These are phyloP conservation scores for Minunthozetes semirufus DNA, from an alignment of 2,888 invertebrate species.

Conservation along the genomic window DNA sequence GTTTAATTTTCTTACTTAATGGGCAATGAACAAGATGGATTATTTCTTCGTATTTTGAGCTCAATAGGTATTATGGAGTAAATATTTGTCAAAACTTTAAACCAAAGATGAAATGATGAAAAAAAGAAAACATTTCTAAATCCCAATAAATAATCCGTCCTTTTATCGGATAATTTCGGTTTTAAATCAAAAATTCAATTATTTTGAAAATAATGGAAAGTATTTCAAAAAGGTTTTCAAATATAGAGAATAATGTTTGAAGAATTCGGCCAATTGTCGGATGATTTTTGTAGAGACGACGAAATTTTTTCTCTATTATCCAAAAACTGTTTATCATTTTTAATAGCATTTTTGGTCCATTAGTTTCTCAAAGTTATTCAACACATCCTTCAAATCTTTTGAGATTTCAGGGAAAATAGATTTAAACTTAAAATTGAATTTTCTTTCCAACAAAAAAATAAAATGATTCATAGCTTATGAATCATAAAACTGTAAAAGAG, in stretches of 20 bases:
- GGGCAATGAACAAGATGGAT: too few species aligned
- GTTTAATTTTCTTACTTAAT: too few species aligned
- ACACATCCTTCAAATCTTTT: constrained; percentile 5
- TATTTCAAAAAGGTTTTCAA: too few species aligned
- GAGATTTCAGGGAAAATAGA: neutral
- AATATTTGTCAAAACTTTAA: too few species aligned
- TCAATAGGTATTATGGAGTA: too few species aligned
- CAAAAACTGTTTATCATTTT: constrained; percentile 26
- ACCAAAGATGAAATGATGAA: too few species aligned
- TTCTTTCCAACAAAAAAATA: neutral
- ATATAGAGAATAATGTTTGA: neutral
- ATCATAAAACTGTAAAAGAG: neutral
- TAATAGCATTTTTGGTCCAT: constrained; percentile 29
- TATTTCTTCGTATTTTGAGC: too few species aligned
- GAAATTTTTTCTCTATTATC: neutral
- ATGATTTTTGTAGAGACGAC: neutral
- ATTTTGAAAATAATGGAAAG: too few species aligned
- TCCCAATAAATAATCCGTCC: too few species aligned
- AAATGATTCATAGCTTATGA: constrained; percentile 2
- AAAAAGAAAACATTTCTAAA: too few species aligned
- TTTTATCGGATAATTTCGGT: too few species aligned
- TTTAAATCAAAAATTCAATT: too few species aligned
- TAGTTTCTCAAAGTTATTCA: constrained; percentile 19
- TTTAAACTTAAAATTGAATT: constrained; percentile 23
- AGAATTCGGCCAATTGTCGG: neutral